These are phyloP conservation scores for Rhinella marina DNA, from an alignment of 2,797 vertebrate genomes.

Conservation along the genomic window DNA sequence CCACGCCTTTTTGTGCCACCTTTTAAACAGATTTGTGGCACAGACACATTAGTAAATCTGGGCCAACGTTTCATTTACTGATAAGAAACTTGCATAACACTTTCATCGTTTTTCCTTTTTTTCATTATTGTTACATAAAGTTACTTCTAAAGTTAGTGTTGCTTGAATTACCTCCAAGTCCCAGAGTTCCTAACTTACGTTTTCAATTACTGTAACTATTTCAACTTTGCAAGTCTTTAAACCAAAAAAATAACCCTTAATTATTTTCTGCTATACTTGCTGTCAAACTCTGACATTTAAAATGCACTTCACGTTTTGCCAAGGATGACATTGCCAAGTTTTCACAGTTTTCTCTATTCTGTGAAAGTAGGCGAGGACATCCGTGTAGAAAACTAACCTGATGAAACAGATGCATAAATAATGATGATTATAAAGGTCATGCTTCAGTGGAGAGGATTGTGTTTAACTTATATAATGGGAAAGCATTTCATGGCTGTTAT, in stretches of 20 bases:
- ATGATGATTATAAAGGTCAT: constrained; percentile 56
- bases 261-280: constrained; percentile 59
- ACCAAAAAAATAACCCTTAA: constrained; percentile 58
- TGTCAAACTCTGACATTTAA: constrained; percentile 61
- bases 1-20: no score
- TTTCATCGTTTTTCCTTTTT: constrained; percentile 1
- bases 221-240: constrained; percentile 54
- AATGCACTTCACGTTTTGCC: constrained; percentile 56
- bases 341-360: constrained; percentile 61
- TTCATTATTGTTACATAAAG: constrained; percentile 27
- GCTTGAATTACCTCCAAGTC: constrained; percentile 48
- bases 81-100: not conserved
- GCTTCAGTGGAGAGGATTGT: constrained; percentile 35
- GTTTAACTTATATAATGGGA: constrained; percentile 20
- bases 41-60: no score
- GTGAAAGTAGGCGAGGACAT: constrained; percentile 44
- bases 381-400: constrained; percentile 4
- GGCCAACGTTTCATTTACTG: not conserved
- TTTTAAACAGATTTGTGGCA: no score
- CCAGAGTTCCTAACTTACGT: constrained; percentile 50
- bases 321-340: constrained; percentile 59
- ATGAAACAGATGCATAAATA: constrained; percentile 55
- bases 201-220: constrained; percentile 62
- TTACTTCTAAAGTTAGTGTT: constrained; percentile 35
- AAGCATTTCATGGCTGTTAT: constrained; percentile 35